Base-by-base conservation (phyloP, 2,888 invertebrate species). In the Ecliptopera silaceata region DNA sequence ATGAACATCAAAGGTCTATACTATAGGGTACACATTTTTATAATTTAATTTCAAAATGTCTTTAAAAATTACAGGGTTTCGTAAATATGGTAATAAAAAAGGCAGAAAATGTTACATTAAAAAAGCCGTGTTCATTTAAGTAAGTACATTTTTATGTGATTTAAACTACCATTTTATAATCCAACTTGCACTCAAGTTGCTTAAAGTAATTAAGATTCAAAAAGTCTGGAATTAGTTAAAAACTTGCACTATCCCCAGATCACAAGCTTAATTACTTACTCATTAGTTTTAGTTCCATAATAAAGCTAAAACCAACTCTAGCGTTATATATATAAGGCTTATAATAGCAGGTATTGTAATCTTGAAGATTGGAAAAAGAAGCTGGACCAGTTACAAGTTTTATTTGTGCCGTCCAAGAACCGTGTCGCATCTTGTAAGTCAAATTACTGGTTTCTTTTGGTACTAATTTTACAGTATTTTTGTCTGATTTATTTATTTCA, bases 331-430 rank as follows among this genome's bases (percentile, higher is more conserved):
- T 3, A 36, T 51, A 63, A 13, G 26, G 6, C 4, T 39, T 22
- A 52, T n/a, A 41, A 34, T 56, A 11, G 31, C 1, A 29, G 26
- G 26, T 41, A 17, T 18, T 6, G 13, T 17, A 38, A n/a, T 20
- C 43, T 22, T 36, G 31, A 41, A 39, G 41, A 52, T 36, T 34
- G 53, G 53, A 64, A 66, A 63, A 62, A 53, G 53, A 55, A 61
- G 65, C 66, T 61, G 66, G 63, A 57, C 56, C 56, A 61, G 51
- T 75, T 71, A 67, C 68, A 72, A 74, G 68, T 69, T 71, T 58
- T 62, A 61, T 57, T 64, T 59, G 56, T 63, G 57, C 66, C 65
- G 60, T 68, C 63, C 48, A 57, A 39, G 50, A 66, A 65, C 59
- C 56, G 59, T 68, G 64, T 66, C 57, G 55, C 58, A 52, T 45